phyloP scores from a whole-genome alignment of 2,888 invertebrate genomes.

The Lasius platythorax region DNA sequence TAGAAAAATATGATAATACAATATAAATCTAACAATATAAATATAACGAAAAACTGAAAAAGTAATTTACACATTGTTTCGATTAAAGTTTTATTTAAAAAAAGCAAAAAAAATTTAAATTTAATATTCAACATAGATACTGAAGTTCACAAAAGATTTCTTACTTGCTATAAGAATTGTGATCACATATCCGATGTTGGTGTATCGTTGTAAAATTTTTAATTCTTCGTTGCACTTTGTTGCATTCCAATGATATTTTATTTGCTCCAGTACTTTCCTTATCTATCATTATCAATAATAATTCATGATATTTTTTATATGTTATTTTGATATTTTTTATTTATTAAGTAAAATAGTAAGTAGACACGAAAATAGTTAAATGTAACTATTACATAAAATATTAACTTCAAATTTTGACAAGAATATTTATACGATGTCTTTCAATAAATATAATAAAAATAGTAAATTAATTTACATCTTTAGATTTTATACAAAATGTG shows the following conservation, averaged over 20 bases:
- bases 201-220: slow-evolving; percentile 40
- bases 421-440: background rate
- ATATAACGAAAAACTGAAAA: background rate
- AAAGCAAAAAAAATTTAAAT: background rate
- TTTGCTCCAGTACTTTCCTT: background rate
- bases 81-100: background rate
- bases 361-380: background rate
- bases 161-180: background rate
- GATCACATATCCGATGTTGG: background rate
- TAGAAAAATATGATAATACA: background rate
- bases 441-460: background rate
- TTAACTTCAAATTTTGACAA: background rate
- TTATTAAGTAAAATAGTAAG: slow-evolving; percentile 1
- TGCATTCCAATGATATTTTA: slow-evolving; percentile 31
- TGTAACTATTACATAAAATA: background rate
- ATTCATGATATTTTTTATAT: background rate
- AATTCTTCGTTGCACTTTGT: slow-evolving; percentile 19
- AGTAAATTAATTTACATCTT: slow-evolving; percentile 15
- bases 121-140: background rate
- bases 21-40: background rate
- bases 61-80: background rate
- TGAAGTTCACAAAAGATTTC: background rate
- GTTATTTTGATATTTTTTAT: background rate
- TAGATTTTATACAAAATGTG: slow-evolving; percentile 25
- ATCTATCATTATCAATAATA: slow-evolving; percentile 30